Evolutionary conservation across 1,140 invertebrate genomes (phyloP), one percentile per base, ranked within the genome.

Genomic region (Chironomus striatipennis): DNA sequence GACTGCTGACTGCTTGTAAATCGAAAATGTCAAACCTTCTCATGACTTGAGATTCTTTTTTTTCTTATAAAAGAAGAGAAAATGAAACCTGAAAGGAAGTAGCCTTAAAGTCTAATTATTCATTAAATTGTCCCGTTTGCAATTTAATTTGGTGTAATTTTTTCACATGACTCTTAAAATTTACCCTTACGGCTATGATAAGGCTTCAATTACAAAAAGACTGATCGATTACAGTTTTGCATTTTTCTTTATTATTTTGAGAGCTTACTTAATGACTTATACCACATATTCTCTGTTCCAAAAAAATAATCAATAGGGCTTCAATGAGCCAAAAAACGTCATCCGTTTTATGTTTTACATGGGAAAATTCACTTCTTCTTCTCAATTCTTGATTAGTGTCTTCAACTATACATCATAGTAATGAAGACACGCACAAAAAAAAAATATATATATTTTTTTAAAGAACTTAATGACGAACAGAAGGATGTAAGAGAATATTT

Each of bases 351-450:
- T 34, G 24, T 34, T 57, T 15, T 12, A 57, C 47, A 57, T 57
- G 47, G 47, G 47, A 57, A 57, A 57, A 57, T 57, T 57, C 47
- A n/a, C 15, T 57, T 57, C 47, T 57, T 57, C 47, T 57, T 57
- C 47, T 10, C 43, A 57, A 57, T 57, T 10, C 47, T 57, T 57
- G 24, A 34, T 34, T 34, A 34, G 24, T 34, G 24, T 34, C 24
- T 57, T 57, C 47, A 57, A 57, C n/a, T 57, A 57, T 34, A 34
- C 24, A 34, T 34, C 24, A 34, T 34, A 5, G 24, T 34, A 5
- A 34, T 57, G 9, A 10, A n/a, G 47, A 15, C 47, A 57, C 47
- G 47, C 12, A 57, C 47, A 57, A n/a, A n/a, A n/a, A 34, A 1
- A 34, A 34, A 34, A 34, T 34, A n/a, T n/a, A n/a, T n/a, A n/a